Evolutionary conservation across 2,113 vertebrate species (phyloP), one percentile per base, ranked within the genome.

Genomic region (Circaetus cinerascens): DNA sequence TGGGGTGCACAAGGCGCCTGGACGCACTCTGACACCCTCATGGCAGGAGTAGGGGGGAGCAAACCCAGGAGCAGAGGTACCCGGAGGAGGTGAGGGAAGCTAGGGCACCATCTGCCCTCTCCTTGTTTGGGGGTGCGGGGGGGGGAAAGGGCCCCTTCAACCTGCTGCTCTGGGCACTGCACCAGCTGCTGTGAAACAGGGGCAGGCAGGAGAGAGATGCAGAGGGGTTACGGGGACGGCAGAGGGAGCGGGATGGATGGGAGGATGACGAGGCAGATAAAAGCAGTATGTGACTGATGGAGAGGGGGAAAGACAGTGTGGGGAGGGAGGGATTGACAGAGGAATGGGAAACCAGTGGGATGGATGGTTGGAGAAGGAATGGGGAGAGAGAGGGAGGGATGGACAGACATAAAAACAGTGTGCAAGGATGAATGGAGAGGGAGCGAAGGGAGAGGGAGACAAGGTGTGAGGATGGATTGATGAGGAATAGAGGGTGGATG

Each of bases 11-110:
- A 14, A 26, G 53, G 51, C 0, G 1, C 48, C 41, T 8, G 53
- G 32, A 13, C 1, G 6, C 19, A 10, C 69, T 7, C 53, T 5
- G 15, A 41, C 27, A 15, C 22, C 38, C 9, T 26, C 3, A 0
- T 0, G 22, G 53, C 29, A 9, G 9, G 32, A 22, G 66, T 16
- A 0, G 25, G 7, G 11, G 17, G 9, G 8, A 62, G 34, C 19
- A 34, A 32, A 34, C 15, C 13, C 1, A 5, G 23, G 36, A 17
- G 3, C 10, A 12, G 80, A 5, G 25, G 62, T 25, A 68, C 8
- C 30, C 0, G 0, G n/a, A 38, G 21, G 7, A 38, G 23, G 21
- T 4, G 41, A 40, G 56, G 50, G 86, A 34, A 19, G 29, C 1
- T 9, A 50, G 38, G 53, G 38, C 34, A n/a, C 12, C 43, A 5